Evolutionary conservation across 2,797 vertebrate species (phyloP), one percentile per base, ranked within the genome.

Genomic region (Bufotes viridis): DNA sequence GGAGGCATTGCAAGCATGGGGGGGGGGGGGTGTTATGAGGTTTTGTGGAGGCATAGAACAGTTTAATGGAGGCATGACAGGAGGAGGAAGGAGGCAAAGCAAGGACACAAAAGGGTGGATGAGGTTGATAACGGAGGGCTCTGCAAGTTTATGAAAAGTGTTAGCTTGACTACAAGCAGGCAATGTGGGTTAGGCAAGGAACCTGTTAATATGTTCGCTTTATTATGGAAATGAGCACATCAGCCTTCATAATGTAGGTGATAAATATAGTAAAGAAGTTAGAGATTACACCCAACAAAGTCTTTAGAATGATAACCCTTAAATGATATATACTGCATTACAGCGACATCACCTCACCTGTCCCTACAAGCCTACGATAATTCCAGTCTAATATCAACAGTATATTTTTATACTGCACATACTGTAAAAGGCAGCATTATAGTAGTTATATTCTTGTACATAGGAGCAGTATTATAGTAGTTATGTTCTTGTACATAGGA

Each of bases 1-100:
- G 83, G 60, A 74, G 70, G 63, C 79, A 84, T 65, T 55, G 78
- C 49, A 86, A 81, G 78, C 78, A 81, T n/a, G 14, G 29, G 72
- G 13, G 2, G 57, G 53, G 69, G 60, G 29, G 29, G 29, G 29
- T 34, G 42, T 49, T 34, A 72, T 2, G 18, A 85, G 58, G 67
- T 18, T 42, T 24, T 5, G 60, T 57, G 61, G 63, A 79, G 63
- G 22, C 81, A 81, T n/a, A 34, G 69, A 65, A 81, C 29, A 60
- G 17, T 49, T 17, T 42, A 34, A 34, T 49, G 34, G 87, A 80
- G 76, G 82, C 82, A 51, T 61, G 22, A 61, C 70, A 86, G 88
- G 88, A 85, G 80, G 84, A 89, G 70, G 88, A 84, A 83, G 88
- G 34, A 89, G 81, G 78, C 81, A 81, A 18, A 79, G 55, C 81